phyloP scores from a whole-genome alignment of 1,140 invertebrate genomes.

The Octopus sinensis region DNA sequence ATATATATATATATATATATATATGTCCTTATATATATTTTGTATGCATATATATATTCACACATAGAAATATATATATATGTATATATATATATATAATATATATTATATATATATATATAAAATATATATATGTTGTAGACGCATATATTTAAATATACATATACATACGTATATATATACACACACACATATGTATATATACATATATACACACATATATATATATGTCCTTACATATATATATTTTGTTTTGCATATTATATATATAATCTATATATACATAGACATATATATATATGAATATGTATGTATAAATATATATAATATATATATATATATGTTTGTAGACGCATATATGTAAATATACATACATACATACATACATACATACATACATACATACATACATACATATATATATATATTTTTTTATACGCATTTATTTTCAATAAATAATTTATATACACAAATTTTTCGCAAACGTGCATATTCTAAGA shows the following conservation, averaged over 20 bases:
- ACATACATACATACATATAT: not conserved
- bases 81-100: too few species aligned
- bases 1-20: not conserved
- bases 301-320: too few species aligned
- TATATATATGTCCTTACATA: not conserved
- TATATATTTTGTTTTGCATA: not conserved
- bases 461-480: too few species aligned
- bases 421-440: not conserved
- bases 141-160: too few species aligned
- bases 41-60: not conserved
- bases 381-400: not conserved
- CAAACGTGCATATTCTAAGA: too few species aligned
- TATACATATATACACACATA: not conserved
- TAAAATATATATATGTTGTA: too few species aligned
- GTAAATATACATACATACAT: not conserved
- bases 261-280: not conserved
- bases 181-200: not conserved
- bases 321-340: conserved; percentile 5
- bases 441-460: not conserved
- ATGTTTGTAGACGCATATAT: not conserved
- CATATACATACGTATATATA: conserved; percentile 3
- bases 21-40: conserved; percentile 2
- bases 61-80: not conserved
- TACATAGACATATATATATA: not conserved
- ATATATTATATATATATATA: too few species aligned